These are phyloP conservation scores for Oreonectes daqikongensis DNA, from an alignment of 2,797 vertebrate species.

Conservation along the genomic window DNA sequence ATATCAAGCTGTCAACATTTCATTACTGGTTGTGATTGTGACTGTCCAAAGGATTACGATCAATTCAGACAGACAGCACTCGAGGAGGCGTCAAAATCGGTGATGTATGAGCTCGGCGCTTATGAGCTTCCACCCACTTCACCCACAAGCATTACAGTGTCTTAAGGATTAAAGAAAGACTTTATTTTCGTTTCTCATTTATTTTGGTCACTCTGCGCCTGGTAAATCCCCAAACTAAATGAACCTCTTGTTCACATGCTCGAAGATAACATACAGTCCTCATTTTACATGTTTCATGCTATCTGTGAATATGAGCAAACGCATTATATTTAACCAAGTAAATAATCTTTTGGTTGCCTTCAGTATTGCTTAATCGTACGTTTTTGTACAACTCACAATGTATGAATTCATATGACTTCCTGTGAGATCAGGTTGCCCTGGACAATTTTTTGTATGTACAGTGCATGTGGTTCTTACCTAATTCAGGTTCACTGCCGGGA, in stretches of 20 bases:
- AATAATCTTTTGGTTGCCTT: too few relatives aligned
- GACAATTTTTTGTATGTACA: too few relatives aligned
- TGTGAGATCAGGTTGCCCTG: too few relatives aligned
- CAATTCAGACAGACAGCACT: constrained; percentile 22
- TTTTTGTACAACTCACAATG: too few relatives aligned
- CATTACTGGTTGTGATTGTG: constrained; percentile 42
- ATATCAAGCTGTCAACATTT: constrained; percentile 42
- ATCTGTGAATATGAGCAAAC: too few relatives aligned
- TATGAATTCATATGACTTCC: too few relatives aligned
- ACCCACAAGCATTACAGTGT: background rate
- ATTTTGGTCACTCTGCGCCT: background rate
- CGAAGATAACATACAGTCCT: background rate
- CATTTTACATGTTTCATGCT: too few relatives aligned
- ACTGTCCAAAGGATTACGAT: constrained; percentile 39
- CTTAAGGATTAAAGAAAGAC: constrained; percentile 9
- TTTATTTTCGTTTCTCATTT: constrained; percentile 11
- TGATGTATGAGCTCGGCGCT: constrained; percentile 9
- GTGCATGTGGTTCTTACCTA: constrained; percentile 60
- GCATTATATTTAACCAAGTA: background rate
- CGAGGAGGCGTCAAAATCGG: background rate
- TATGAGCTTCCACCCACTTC: constrained; percentile 8
- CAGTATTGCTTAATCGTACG: too few relatives aligned
- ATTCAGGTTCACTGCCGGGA: constrained; percentile 64
- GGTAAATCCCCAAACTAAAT: constrained; percentile 19
- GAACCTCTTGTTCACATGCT: background rate